Conservation (phyloP, 2,113 vertebrate genomes). For the Hydropotes inermis region DNA sequence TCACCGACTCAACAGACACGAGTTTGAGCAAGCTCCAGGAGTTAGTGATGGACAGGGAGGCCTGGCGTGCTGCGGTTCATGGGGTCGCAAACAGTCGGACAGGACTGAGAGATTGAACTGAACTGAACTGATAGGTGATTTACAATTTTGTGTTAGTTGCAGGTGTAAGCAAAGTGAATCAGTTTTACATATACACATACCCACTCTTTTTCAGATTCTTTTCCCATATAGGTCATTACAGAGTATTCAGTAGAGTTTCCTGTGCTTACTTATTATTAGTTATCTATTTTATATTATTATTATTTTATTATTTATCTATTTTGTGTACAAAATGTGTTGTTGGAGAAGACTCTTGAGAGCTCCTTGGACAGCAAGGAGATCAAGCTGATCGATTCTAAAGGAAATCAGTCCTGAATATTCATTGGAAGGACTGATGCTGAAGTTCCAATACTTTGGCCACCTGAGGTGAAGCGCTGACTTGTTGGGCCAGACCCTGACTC, state of each 20-base stretch:
- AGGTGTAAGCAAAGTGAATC: neutral
- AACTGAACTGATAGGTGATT: neutral
- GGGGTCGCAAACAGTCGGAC: neutral
- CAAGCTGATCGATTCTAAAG: neutral
- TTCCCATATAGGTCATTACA: neutral
- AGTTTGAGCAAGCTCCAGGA: neutral
- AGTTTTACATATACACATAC: accelerated
- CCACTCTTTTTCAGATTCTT: neutral
- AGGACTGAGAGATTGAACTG: neutral
- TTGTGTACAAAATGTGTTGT: neutral
- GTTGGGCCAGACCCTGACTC: neutral
- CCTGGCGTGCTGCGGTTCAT: accelerated
- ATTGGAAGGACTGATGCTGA: neutral
- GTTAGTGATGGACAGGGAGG: neutral
- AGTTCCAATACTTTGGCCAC: neutral
- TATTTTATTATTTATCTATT: neutral
- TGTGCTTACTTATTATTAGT: neutral
- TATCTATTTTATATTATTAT: neutral
- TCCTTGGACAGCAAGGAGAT: neutral
- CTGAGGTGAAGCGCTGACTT: neutral
- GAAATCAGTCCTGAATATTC: neutral
- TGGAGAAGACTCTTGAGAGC: neutral
- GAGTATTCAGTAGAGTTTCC: neutral
- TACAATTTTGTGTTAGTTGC: neutral
- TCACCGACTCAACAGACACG: neutral